A percentile compares a stretch with the other conserved stretches of the same genome.
Conservation (phyloP, 2,888 invertebrate genomes). For the Platynereis dumerilii region DNA sequence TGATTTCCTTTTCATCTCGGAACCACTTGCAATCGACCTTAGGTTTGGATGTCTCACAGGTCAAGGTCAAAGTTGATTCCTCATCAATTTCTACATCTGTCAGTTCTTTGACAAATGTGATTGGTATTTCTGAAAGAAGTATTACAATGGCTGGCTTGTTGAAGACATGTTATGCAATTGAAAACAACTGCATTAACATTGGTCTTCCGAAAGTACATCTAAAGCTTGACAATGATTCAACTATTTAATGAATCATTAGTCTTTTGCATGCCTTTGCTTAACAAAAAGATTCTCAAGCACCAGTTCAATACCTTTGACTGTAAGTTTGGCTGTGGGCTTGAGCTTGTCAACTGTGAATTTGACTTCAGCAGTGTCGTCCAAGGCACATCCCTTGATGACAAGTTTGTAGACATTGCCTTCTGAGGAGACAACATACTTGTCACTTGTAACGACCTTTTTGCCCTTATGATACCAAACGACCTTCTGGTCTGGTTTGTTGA, state of each 20-base stretch:
- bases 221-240: too few species aligned
- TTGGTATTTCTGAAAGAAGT: slow-evolving; percentile 47
- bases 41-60: slow-evolving; percentile 80
- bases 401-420: slow-evolving; percentile 52
- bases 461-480: slow-evolving; percentile 76
- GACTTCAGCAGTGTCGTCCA: slow-evolving; percentile 80
- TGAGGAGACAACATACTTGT: slow-evolving; percentile 82
- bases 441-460: slow-evolving; percentile 83
- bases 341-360: slow-evolving; percentile 75
- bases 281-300: too few species aligned
- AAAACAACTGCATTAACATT: too few species aligned
- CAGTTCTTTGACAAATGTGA: too few species aligned
- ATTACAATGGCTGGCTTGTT: too few species aligned
- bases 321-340: slow-evolving; percentile 79
- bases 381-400: slow-evolving; percentile 42
- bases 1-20: slow-evolving; percentile 71
- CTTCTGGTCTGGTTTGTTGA: slow-evolving; percentile 78
- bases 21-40: slow-evolving; percentile 85
- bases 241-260: too few species aligned
- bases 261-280: too few species aligned
- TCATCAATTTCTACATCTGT: slow-evolving; percentile 41
- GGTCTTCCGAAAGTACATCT: too few species aligned
- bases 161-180: too few species aligned
- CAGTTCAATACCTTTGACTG: slow-evolving; percentile 75
- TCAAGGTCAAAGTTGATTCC: slow-evolving; percentile 47